Base-by-base conservation (phyloP, 2,797 vertebrate species). In the Lates japonicus region DNA sequence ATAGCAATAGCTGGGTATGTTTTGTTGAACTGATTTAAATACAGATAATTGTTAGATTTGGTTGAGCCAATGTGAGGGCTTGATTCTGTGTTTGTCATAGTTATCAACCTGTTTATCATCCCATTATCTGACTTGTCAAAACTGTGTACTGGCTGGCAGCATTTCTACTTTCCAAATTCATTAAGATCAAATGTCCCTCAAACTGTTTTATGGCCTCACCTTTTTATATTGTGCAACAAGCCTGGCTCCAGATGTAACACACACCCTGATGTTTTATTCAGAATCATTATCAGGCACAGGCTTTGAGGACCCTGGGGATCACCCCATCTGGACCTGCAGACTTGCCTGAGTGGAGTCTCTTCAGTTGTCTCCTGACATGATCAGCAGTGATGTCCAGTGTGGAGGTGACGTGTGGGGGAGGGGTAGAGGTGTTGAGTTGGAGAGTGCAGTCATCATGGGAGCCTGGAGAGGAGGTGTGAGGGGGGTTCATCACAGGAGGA, bases 181-280 rank as follows among this genome's bases (percentile, higher is more conserved):
- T 3, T 6, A 20, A 20, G 48, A 51, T 11, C 5, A 16, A 7
- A 5, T 51, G 25, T 9, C 63, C 68, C 25, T 75, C 29, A 33
- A 33, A 66, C 55, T 29, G 55, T 78, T 85, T 83, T 69, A 75
- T 1, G 0, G 60, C 80, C 44, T 84, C 54, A 78, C 84, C 79
- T 81, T 61, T 20, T 62, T 55, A 60, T 41, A 49, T 83, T 87
- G 37, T 59, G 79, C 71, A 87, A 87, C 13, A 64, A 83, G 79
- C 51, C 41, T 55, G 77, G 77, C 83, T 82, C 63, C 66, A 63
- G n/a, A n/a, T n/a, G n/a, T n/a, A 80, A 75, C 74, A 76, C 87
- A 87, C 82, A 84, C 83, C 74, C 79, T 58, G 35, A 82, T 77
- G 82, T 82, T 90, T 91, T 85, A 88, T 86, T 70, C 78, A 87